Evolutionary conservation across 2,797 vertebrate genomes (phyloP).

Genomic region (Lepilemur septentrionalis): DNA sequence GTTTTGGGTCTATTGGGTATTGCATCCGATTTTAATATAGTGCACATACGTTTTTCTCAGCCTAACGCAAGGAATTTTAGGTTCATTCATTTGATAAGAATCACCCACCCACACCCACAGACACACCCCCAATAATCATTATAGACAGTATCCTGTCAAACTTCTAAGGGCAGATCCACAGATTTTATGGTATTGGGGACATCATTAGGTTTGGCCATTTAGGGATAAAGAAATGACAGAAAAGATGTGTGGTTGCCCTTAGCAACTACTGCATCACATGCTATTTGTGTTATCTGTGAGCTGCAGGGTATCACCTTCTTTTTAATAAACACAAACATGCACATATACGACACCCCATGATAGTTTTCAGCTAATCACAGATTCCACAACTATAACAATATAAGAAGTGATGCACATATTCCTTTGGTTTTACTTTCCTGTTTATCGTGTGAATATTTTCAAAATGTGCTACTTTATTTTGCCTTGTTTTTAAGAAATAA

Average conservation of each 20-base stretch:
- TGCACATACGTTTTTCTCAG: neutral
- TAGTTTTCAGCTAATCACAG: conserved; percentile 10
- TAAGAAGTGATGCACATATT: neutral
- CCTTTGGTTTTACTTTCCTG: conserved; percentile 8
- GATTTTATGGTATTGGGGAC: conserved; percentile 46
- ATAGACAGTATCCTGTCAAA: conserved; percentile 19
- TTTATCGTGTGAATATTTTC: conserved; percentile 34
- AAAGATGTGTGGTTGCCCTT: conserved; percentile 59
- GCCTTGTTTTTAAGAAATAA: conserved; percentile 29
- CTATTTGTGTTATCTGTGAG: conserved; percentile 55
- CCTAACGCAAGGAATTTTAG: neutral
- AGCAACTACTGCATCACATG: conserved; percentile 50
- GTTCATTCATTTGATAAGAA: conserved; percentile 1
- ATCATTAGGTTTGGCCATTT: conserved; percentile 49
- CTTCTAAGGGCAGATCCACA: conserved; percentile 38
- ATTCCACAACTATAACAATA: neutral
- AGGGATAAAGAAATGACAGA: conserved; percentile 56
- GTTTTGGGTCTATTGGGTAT: conserved; percentile 21
- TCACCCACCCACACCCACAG: neutral
- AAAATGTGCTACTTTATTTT: conserved; percentile 22
- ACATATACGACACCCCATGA: neutral
- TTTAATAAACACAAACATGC: conserved; percentile 27
- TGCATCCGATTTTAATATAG: conserved; percentile 53
- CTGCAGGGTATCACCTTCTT: conserved; percentile 37
- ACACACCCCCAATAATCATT: neutral